Conservation (phyloP, 64 coral and sea anemone species). For the Cladopsammia gracilis region DNA sequence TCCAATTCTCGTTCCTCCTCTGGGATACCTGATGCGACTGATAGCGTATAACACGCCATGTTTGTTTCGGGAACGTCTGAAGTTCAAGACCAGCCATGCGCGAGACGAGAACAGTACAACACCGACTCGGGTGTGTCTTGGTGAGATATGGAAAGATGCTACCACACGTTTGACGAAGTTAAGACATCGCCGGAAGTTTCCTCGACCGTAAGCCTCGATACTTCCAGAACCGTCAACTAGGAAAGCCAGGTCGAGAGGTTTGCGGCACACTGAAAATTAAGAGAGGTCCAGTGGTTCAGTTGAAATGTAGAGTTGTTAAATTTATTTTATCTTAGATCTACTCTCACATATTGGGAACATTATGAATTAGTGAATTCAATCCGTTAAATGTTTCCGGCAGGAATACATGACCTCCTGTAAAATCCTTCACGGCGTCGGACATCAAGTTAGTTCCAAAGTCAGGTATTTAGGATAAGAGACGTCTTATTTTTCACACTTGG, state of each 20-base stretch:
- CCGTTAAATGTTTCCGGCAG: too few species aligned
- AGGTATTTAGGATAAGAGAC: too few species aligned
- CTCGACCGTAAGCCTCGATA: conserved; percentile 71
- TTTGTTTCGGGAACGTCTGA: conserved; percentile 67
- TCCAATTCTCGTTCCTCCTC: conserved; percentile 85
- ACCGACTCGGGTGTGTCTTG: conserved; percentile 58
- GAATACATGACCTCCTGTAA: too few species aligned
- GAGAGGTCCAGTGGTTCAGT: too few species aligned
- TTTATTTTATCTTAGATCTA: too few species aligned
- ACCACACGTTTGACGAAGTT: conserved; percentile 65
- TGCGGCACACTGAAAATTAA: conserved; percentile 34
- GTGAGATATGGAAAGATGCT: conserved; percentile 58
- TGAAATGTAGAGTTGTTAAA: too few species aligned
- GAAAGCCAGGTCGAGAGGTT: conserved; percentile 55
- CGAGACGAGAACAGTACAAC: conserved; percentile 60
- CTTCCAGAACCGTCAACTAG: conserved; percentile 76
- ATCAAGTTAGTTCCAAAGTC: too few species aligned
- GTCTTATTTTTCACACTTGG: too few species aligned
- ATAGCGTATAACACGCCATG: conserved; percentile 54
- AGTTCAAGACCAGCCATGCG: conserved; percentile 62
- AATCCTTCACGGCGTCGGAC: too few species aligned
- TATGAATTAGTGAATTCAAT: too few species aligned
- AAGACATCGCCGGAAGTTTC: conserved; percentile 71
- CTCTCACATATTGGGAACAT: too few species aligned
- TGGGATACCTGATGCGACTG: conserved; percentile 55